Percentiles rank a stretch among this genome's conserved stretches.
Conservation (phyloP, 2,113 vertebrate species). For the Felis catus region F.catus_Fca126_mat1.0 CM031416.1:43152501-43153000, state of each 20-base stretch:
- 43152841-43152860: neutral
- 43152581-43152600: neutral
- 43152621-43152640: neutral
- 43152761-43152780: neutral
- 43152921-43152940: neutral
- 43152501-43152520: neutral
- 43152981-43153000: neutral
- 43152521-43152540: conserved; percentile 9
- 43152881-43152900: neutral
- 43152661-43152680: neutral
- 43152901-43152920: neutral
- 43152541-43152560: neutral
- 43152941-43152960: neutral
- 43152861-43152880: neutral
- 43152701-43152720: neutral
- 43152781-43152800: conserved; percentile 24
- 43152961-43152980: conserved; percentile 24
- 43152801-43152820: neutral
- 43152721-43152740: conserved; percentile 38
- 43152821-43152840: neutral
- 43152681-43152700: neutral
- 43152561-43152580: conserved; percentile 19
- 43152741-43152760: neutral
- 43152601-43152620: neutral
- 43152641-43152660: neutral